Evolutionary conservation across 2,113 vertebrate genomes (phyloP).

Genomic region (Laticauda colubrina): DNA sequence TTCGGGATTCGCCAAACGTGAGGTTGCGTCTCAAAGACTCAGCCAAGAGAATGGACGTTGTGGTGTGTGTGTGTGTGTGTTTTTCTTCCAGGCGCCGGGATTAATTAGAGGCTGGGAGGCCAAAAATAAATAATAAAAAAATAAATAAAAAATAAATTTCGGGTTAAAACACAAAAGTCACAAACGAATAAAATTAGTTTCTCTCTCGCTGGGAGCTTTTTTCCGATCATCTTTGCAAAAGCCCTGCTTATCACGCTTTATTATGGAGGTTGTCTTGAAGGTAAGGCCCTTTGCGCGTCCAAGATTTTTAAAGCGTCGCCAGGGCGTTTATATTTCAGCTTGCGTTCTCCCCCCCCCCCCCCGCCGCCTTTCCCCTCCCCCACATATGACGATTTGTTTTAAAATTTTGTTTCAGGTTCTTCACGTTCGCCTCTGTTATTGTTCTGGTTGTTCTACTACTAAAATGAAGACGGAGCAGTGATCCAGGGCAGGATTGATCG

Average conservation of each 20-base stretch:
- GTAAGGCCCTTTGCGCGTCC: background rate
- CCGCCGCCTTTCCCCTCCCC: too few relatives aligned
- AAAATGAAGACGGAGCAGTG: background rate
- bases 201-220: background rate
- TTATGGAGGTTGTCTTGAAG: background rate
- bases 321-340: background rate
- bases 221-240: background rate
- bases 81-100: background rate
- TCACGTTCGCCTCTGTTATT: background rate
- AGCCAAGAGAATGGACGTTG: background rate
- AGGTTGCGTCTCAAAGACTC: background rate
- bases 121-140: background rate
- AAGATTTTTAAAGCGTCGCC: background rate
- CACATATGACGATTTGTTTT: background rate
- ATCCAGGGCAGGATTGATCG: background rate
- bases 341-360: accelerated
- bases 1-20: background rate
- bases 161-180: background rate
- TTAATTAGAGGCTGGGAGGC: background rate
- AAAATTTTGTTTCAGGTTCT: background rate
- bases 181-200: background rate
- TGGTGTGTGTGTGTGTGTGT: background rate
- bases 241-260: background rate
- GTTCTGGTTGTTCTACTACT: background rate
- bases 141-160: background rate